A percentile compares a stretch with the other conserved stretches of the same genome.
These are phyloP conservation scores for Notospermus geniculatus DNA, from an alignment of 1,140 invertebrate genomes.

Conservation along the genomic window DNA sequence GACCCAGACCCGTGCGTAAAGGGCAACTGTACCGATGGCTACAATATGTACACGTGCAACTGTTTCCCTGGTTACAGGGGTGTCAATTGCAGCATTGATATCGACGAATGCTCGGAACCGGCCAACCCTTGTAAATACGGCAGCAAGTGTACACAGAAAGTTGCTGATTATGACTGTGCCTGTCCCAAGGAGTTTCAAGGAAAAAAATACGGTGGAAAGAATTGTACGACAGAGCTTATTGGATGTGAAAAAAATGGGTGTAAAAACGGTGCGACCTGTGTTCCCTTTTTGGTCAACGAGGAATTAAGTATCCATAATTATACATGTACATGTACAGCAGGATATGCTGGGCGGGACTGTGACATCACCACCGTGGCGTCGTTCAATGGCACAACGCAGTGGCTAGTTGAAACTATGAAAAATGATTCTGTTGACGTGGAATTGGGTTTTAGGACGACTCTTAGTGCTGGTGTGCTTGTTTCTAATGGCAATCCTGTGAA, in stretches of 20 bases:
- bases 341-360: conserved; percentile 85
- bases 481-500: background rate
- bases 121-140: conserved; percentile 79
- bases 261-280: conserved; percentile 39
- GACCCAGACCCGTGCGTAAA: conserved; percentile 73
- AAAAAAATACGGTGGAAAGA: conserved; percentile 78
- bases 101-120: conserved; percentile 74
- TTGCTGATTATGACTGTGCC: conserved; percentile 38
- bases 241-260: conserved; percentile 63
- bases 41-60: conserved; percentile 71
- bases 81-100: conserved; percentile 68
- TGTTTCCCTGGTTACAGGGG: conserved; percentile 76
- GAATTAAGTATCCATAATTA: conserved; percentile 61
- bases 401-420: conserved; percentile 68
- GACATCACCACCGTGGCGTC: conserved; percentile 84
- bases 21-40: conserved; percentile 76
- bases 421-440: background rate
- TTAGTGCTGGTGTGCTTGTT: background rate
- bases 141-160: conserved; percentile 48
- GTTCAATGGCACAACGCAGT: conserved; percentile 72
- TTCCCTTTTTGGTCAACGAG: conserved; percentile 70
- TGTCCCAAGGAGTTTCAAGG: conserved; percentile 74
- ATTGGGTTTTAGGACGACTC: background rate
- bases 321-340: conserved; percentile 73
- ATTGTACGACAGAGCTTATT: conserved; percentile 69